A percentile compares a stretch with the other conserved stretches of the same genome.
Conservation (phyloP, 2,797 vertebrate species). For the Periparus ater region DNA sequence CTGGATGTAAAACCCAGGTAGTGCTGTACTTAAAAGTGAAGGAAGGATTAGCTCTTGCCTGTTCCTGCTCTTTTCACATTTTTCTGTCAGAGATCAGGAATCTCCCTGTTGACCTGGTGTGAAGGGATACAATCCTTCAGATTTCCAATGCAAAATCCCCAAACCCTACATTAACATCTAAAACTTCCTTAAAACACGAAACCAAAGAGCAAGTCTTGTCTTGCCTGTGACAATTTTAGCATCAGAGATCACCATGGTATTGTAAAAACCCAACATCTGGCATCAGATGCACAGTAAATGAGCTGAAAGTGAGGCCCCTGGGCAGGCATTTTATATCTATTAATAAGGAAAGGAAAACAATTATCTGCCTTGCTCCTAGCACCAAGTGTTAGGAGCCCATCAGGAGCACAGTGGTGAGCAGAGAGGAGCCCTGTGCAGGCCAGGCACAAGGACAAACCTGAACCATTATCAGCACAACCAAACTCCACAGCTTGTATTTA, state of each 20-base stretch:
- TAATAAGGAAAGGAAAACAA: conserved; percentile 55
- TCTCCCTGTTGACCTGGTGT: background rate
- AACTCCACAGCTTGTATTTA: background rate
- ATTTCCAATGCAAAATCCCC: background rate
- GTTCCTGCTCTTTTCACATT: background rate
- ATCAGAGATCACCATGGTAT: conserved; percentile 37
- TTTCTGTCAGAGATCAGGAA: background rate
- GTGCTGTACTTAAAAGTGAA: background rate
- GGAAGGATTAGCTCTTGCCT: background rate
- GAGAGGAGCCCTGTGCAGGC: background rate
- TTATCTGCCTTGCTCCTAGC: conserved; percentile 11
- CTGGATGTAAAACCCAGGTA: background rate
- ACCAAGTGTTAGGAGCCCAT: background rate
- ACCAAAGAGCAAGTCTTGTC: background rate
- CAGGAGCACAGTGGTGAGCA: background rate
- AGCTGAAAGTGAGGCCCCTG: conserved; percentile 34
- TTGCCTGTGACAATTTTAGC: background rate
- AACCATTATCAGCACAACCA: background rate
- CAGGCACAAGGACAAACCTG: background rate
- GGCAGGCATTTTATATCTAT: conserved; percentile 30
- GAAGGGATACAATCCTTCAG: background rate
- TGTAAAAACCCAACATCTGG: conserved; percentile 58
- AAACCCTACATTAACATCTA: background rate
- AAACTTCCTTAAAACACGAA: background rate
- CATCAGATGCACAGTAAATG: background rate